Base-by-base conservation (phyloP, 2,797 vertebrate genomes). In the Telmatherina bonti region DNA sequence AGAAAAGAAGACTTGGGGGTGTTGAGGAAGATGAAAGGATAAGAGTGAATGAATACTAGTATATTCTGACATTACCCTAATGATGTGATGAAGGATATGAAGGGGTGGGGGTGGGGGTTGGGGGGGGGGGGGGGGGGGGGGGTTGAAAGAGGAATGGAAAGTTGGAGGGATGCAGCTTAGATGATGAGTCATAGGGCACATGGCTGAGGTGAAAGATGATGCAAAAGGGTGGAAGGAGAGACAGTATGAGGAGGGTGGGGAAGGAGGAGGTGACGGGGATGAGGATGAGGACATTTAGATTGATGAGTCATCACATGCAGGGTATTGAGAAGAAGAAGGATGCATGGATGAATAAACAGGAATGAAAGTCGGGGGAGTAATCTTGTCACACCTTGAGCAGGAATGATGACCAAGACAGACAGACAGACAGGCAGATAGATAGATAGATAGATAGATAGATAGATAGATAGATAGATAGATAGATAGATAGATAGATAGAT, bases 281-380 rank as follows among this genome's bases (percentile, higher is more conserved):
- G 55, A 75, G 62, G 62, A 59, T 67, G 29, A 70, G 65, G 71
- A 72, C 68, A 70, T 84, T 83, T 76, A 81, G 78, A 90, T 70
- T 89, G 78, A 88, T 92, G 84, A 86, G 74, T 89, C 86, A 85
- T 83, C 86, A 81, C 31, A 64, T 0, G 18, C 18, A 26, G 18
- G 12, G 43, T 41, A 64, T 72, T 26, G 65, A 72, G 55, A 65
- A 51, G 66, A 68, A 54, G 58, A 56, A 43, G 63, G 30, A 85
- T 66, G 60, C 54, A 85, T 76, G 69, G 79, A 79, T 83, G 78
- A 65, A 75, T 52, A 70, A 68, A 38, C 8, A 45, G 58, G 60
- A 57, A 78, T 82, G 63, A 82, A 83, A 80, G 79, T 52, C 59
- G 24, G 67, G 7, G 51, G 66, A 38, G 61, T 72, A 67, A 77